These are phyloP conservation scores for Myotis daubentonii DNA, from an alignment of 2,797 vertebrate species.

Conservation along the genomic window DNA sequence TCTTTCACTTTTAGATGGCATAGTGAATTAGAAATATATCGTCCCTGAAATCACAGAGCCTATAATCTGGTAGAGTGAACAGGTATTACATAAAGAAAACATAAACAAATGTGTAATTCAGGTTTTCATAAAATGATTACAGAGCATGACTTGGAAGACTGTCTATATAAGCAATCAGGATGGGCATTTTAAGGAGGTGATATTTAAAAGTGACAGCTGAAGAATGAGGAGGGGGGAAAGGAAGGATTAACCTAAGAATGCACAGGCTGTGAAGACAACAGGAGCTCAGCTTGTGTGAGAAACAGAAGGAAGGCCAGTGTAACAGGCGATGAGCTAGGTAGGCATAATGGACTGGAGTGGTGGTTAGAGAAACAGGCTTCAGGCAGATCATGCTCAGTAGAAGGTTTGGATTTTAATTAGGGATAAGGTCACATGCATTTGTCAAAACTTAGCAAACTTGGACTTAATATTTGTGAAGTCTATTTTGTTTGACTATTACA, in stretches of 20 bases:
- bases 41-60: rapidly evolving
- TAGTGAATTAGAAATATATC: neutral
- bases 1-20: neutral
- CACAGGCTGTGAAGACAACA: neutral
- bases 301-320: neutral
- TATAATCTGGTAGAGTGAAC: neutral
- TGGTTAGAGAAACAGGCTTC: neutral
- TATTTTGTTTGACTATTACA: neutral
- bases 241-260: neutral
- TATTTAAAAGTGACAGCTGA: neutral
- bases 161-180: neutral
- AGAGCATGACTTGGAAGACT: neutral
- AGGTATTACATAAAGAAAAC: neutral
- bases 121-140: neutral
- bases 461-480: neutral
- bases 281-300: neutral
- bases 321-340: neutral
- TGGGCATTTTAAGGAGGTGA: neutral
- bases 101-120: neutral
- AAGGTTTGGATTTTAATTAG: neutral
- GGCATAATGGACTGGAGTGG: neutral
- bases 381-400: neutral
- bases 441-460: neutral
- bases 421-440: neutral
- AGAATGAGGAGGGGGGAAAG: neutral